Base-by-base conservation (phyloP, 2,888 invertebrate genomes). In the Sphecodes monilicornis region DNA sequence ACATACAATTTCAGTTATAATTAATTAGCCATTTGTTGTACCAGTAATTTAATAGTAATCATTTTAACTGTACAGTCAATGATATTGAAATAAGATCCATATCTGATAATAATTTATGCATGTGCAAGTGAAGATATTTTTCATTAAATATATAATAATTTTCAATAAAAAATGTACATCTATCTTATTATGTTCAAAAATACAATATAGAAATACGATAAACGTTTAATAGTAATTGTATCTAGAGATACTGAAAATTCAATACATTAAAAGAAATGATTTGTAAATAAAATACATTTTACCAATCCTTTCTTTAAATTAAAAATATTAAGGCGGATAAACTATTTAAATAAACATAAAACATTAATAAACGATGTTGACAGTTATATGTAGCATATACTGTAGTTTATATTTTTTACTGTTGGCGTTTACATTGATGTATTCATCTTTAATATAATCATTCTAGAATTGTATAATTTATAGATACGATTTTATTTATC, bases 261-360 rank as follows among this genome's bases (percentile, higher is more conserved):
- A 69, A 26, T 26, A 76, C 50, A 71, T 76, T 29, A 50, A 68
- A 39, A 26, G 22, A 36, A 66, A 11, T 36, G 4, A 16, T 74
- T 71, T 80, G 26, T 80, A 74, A 84, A 84, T 84, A 80, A 74
- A 85, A 64, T 74, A 76, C 69, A 57, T 70, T 84, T 71, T 1
- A 57, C 26, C 3, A n/a, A 32, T 0, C 29, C 11, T 29, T 8
- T 72, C 29, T 46, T 22, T 69, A 29, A 46, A 50, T 60, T 72
- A 57, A 26, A 66, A 72, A 26, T 8, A 32, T 26, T 4, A 29
- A 43, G 8, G 4, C 36, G 10, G 13, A 16, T 29, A 64, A 36
- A 78, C 57, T 78, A n/a, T 46, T 76, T 36, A 1, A 41, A 64
- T 18, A 73, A 29, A 16, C 16, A 8, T 11, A 66, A 41, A 36